phyloP scores from a whole-genome alignment of 2,888 invertebrate genomes.

The Amaurobius ferox region DNA sequence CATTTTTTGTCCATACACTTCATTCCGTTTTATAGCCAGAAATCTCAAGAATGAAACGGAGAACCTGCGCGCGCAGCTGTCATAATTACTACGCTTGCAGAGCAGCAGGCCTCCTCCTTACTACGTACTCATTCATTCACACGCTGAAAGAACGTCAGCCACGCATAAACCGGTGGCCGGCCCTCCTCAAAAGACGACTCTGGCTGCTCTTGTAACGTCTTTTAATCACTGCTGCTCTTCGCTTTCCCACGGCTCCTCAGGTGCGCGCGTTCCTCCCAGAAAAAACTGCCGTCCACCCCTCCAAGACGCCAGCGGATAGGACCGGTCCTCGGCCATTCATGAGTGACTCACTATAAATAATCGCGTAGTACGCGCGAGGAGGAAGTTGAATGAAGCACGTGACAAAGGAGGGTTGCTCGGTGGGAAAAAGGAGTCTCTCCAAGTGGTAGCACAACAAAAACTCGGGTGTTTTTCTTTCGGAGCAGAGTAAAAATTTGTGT shows the following conservation, averaged over 20 bases:
- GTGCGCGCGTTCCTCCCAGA: constrained; percentile 1
- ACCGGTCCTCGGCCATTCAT: constrained; percentile 73
- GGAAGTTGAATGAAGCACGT: constrained; percentile 55
- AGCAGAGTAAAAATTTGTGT: not conserved
- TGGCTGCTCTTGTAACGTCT: constrained; percentile 46
- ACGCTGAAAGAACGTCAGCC: constrained; percentile 27
- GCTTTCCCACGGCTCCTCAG: constrained; percentile 21
- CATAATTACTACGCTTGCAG: constrained; percentile 24
- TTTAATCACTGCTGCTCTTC: constrained; percentile 51
- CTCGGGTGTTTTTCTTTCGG: not conserved
- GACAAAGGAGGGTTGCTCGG: constrained; percentile 18
- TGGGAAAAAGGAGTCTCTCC: not conserved
- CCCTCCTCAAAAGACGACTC: constrained; percentile 30
- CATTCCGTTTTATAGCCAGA: no score
- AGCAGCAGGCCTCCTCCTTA: constrained; percentile 12
- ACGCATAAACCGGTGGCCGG: constrained; percentile 62
- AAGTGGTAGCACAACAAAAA: constrained; percentile 4
- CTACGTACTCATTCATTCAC: constrained; percentile 58
- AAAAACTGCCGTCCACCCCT: constrained; percentile 46
- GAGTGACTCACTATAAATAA: constrained; percentile 74
- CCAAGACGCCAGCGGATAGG: constrained; percentile 56
- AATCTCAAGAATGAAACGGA: constrained; percentile 12
- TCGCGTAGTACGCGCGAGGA: constrained; percentile 72
- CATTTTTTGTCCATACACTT: no score
- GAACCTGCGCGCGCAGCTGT: constrained; percentile 3